These are phyloP conservation scores for Nansenia antarctica DNA, from an alignment of 2,113 vertebrate species.

Conservation along the genomic window DNA sequence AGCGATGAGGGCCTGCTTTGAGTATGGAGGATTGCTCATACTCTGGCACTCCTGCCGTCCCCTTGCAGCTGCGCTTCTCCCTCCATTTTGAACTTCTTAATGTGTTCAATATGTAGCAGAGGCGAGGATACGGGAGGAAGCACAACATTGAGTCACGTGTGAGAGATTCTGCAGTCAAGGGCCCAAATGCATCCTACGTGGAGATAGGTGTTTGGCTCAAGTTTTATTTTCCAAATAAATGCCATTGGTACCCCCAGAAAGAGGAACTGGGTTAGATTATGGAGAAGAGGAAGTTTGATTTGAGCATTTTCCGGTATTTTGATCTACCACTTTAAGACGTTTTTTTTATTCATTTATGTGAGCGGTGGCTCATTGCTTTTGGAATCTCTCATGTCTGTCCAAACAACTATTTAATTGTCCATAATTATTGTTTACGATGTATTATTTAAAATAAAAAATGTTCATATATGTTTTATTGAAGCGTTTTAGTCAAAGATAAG, in stretches of 20 bases:
- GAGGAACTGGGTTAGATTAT: neutral
- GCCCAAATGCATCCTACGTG: neutral
- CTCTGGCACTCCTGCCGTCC: constrained; percentile 58
- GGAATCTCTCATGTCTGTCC: neutral
- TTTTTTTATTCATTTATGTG: neutral
- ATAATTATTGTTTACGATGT: neutral
- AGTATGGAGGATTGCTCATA: constrained; percentile 67
- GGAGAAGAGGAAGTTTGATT: neutral
- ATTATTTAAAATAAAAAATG: neutral
- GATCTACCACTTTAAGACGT: neutral
- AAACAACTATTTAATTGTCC: neutral
- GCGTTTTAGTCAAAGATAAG: constrained; percentile 11
- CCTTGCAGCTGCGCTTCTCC: constrained; percentile 67
- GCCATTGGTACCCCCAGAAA: neutral
- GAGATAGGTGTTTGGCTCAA: neutral
- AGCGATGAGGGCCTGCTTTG: constrained; percentile 54
- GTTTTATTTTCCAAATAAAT: neutral
- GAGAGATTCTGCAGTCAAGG: constrained; percentile 15
- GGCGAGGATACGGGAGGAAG: constrained; percentile 37
- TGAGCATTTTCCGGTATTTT: neutral
- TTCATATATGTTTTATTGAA: neutral
- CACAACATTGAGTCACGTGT: constrained; percentile 51
- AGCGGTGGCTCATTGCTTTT: neutral
- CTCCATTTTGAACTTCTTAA: constrained; percentile 66
- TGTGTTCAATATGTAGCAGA: constrained; percentile 65